A percentile compares a stretch with the other conserved stretches of the same genome.
These are phyloP conservation scores for Chunga burmeisteri DNA, from an alignment of 2,113 vertebrate genomes.

Conservation along the genomic window DNA sequence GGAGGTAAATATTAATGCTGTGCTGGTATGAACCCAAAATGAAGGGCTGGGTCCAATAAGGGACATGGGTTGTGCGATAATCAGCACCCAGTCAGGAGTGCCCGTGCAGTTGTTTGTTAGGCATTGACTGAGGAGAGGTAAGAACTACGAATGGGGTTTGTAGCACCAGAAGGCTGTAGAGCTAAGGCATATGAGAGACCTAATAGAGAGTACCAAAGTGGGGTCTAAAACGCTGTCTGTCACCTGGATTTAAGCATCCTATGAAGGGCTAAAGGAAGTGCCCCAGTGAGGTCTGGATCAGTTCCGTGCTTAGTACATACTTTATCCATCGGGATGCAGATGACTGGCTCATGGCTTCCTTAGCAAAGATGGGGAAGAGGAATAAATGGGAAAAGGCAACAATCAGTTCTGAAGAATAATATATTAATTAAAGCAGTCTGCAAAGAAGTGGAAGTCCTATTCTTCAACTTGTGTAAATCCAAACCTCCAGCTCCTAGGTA, in stretches of 20 bases:
- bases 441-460: neutral
- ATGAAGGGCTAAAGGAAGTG: neutral
- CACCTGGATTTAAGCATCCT: neutral
- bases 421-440: neutral
- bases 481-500: neutral
- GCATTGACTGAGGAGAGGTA: neutral
- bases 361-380: neutral
- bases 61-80: neutral
- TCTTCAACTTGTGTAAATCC: accelerated
- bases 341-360: neutral
- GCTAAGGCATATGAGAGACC: neutral
- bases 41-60: neutral
- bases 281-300: neutral
- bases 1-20: neutral
- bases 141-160: neutral
- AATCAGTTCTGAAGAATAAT: neutral
- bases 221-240: neutral
- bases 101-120: neutral
- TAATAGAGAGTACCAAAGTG: neutral
- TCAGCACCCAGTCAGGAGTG: neutral
- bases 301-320: neutral
- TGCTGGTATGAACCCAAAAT: neutral
- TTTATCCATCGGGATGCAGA: neutral
- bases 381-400: neutral
- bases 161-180: neutral